A percentile compares a stretch with the other conserved stretches of the same genome.
These are phyloP conservation scores for Drosophila eohydei DNA, from an alignment of 2,888 invertebrate genomes.

Conservation along the genomic window DNA sequence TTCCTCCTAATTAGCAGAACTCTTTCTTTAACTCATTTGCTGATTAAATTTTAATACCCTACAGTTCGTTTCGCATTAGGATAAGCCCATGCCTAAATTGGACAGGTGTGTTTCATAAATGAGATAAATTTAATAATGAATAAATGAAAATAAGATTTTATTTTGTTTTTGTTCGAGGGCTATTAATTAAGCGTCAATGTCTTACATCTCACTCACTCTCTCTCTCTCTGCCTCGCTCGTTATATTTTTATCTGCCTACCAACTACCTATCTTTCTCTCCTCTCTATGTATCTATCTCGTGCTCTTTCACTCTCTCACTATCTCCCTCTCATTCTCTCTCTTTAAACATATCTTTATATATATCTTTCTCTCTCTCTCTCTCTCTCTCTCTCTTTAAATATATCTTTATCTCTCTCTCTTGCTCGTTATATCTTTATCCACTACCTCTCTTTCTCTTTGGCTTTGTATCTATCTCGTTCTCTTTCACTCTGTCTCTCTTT, in stretches of 20 bases:
- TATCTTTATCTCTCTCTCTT: neutral
- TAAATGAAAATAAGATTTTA: neutral
- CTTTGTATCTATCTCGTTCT: no score
- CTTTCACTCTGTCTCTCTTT: no score
- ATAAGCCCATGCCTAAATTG: neutral
- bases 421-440: no score
- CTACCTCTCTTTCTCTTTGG: no score
- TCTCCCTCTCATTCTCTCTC: no score
- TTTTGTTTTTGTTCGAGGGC: neutral
- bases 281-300: no score
- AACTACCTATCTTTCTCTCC: no score
- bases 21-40: conserved; percentile 10
- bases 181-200: neutral
- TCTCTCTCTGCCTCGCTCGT: no score
- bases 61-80: neutral
- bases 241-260: no score
- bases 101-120: neutral
- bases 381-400: no score
- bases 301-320: neutral
- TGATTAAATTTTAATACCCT: conserved; percentile 13
- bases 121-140: neutral
- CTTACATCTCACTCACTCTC: neutral
- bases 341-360: no score
- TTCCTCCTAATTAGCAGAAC: conserved; percentile 12
- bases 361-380: neutral